Evolutionary conservation across 2,113 vertebrate species (phyloP).

Genomic region (Hydropotes inermis): DNA sequence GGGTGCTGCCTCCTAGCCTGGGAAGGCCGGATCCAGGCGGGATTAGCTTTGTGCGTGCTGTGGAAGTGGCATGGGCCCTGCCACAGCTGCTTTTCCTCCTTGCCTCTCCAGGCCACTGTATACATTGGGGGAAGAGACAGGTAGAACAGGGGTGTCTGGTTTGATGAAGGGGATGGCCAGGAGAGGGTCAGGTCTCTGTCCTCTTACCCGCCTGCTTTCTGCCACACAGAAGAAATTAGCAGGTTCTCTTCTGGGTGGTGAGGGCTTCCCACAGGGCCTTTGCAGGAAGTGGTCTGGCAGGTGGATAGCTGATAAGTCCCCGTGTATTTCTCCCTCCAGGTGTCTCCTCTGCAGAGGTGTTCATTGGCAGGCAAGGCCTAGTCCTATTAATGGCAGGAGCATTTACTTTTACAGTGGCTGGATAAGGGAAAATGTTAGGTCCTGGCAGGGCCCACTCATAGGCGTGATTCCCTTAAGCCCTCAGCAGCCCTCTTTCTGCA

Average conservation of each 20-base stretch:
- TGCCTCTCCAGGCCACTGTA: background rate
- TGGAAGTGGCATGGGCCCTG: background rate
- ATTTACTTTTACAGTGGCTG: conserved; percentile 63
- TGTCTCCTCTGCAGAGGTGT: conserved; percentile 12
- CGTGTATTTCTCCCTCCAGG: background rate
- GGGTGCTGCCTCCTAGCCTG: background rate
- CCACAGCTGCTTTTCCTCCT: background rate
- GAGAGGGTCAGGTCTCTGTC: background rate
- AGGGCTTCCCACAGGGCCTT: background rate
- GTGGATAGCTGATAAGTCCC: background rate
- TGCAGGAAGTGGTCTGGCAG: background rate
- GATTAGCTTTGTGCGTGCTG: background rate
- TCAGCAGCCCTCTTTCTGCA: conserved; percentile 33
- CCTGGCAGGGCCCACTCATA: conserved; percentile 60
- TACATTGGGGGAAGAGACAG: background rate
- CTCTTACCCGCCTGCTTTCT: fast-evolving
- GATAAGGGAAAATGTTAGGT: conserved; percentile 73
- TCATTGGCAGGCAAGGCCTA: background rate
- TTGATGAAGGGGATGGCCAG: background rate
- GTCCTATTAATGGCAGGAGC: conserved; percentile 64
- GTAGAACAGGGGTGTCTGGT: background rate
- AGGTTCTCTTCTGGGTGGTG: background rate
- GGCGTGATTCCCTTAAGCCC: conserved; percentile 60
- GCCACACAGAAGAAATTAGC: background rate
- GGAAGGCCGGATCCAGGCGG: background rate